Evolutionary conservation across 2,888 invertebrate species (phyloP), one percentile per base, ranked within the genome.

Genomic region (Tinea pellionella): DNA sequence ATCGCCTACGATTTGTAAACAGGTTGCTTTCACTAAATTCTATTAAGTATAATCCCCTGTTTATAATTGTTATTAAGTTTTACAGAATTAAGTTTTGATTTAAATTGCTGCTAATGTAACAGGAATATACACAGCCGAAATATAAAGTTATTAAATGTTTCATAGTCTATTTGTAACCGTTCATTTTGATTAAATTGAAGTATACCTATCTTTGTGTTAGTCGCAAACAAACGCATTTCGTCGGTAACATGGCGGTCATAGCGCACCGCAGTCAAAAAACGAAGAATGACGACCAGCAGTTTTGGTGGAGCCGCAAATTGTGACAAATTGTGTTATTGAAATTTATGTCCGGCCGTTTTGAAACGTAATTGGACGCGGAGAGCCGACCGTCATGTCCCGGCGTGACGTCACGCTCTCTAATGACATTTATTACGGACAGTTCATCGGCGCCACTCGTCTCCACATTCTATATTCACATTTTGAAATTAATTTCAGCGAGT

Each of bases 291-390:
- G 64, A 59, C 12, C 41, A 55, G 30, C 68, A 67, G 67, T 73
- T 73, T 68, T 63, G 69, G 66, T 65, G 68, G 66, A 70, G 67
- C 77, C 79, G 70, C 78, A 80, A 79, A 78, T 77, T 78, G 77
- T 79, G 77, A 79, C 78, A 80, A 80, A 82, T 80, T 78, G 75
- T 78, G 73, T 80, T 81, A 80, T 81, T 77, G 80, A 80, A 82
- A 82, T 83, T 82, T 79, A 81, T 80, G 80, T 79, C 74, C 76
- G 73, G 75, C 78, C 77, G 77, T 80, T 80, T 83, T 80, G 77
- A 77, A 78, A 77, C 75, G 76, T 81, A 83, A 81, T 80, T 83
- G 78, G 77, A 79, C 75, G 77, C 73, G 72, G 75, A 75, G 73
- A 74, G 77, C 73, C 74, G 73, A 71, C 74, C 67, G 74, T 75